Evolutionary conservation across 2,888 invertebrate species (phyloP), one percentile per base, ranked within the genome.

Genomic region (Drosophila multiciliata): DNA sequence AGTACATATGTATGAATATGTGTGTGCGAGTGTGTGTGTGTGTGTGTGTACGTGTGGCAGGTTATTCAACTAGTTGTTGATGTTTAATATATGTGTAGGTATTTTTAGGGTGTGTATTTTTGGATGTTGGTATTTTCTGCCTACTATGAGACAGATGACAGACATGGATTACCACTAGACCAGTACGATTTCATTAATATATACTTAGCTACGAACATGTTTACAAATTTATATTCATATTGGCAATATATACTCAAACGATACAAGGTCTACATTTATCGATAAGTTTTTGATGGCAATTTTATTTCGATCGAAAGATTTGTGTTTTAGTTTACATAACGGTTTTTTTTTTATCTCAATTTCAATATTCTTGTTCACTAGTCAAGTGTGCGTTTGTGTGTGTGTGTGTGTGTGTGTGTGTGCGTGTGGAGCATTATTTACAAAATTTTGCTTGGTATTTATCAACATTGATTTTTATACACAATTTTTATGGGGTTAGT

Each of bases 371-470:
- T 68, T 15, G 40, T 48, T 69, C 50, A 42, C 23, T 29, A 45
- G 38, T 78, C 49, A 17, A 33, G 70, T 35, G 38, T 57, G 50
- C 42, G 40, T 26, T 48, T 60, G 72, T 55, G 35, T 45, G 50
- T 52, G 57, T 64, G 52, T 55, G 35, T 45, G 50, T 52, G 57
- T 64, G 52, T 58, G 38, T 58, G 45, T 52, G 29, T 59, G 36
- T 63, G 29, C 55, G 26, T 64, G 40, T 76, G 35, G 42, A 2
- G 49, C 62, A 50, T 78, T 78, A 78, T 78, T 80, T 78, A 78
- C 78, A 75, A 49, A 73, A 76, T 76, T 78, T 76, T 33, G 53
- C 58, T 69, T 29, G 35, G 42, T n/a, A 40, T 58, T 48, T 33
- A 12, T 36, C 36, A 33, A 4, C 26, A 15, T 50, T 60, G 45